Evolutionary conservation across 2,888 invertebrate genomes (phyloP), one percentile per base, ranked within the genome.

Genomic region (Luperina testacea): DNA sequence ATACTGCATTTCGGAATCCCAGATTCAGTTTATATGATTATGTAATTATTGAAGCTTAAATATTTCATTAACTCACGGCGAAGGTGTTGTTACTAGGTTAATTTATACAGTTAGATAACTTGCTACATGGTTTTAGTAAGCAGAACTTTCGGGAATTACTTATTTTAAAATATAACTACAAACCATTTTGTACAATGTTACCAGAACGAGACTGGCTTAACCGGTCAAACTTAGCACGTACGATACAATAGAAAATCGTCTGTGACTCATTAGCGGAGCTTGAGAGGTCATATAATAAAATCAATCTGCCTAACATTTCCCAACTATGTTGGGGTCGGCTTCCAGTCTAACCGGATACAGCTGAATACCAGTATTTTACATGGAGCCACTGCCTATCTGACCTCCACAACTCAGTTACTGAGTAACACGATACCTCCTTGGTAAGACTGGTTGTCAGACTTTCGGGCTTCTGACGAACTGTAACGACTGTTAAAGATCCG

Each of bases 21-120:
- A 27, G 51, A 42, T 59, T 32, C 59, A 51, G 53, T 65, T 57
- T n/a, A n/a, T 69, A 80, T 80, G 27, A 57, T 64, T 80, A 5
- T 38, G 9, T 24, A 70, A 38, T 53, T n/a, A 42, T 42, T 42
- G 3, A 20, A 48, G 7, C 20, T 75, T 53, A 53, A 53, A 61
- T 67, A 51, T 80, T 79, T 59, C 15, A 72, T 13, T 13, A 65
- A 67, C 17, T 17, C 6, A 17, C 2, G 2, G 32, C 17, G 15
- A 17, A 53, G 0, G 24, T 27, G 6, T 61, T 51, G 20, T 53
- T 53, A 17, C 24, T 42, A 1, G 1, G 2, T 32, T 45, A 8
- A n/a, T 80, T 42, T 20, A 42, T 32, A 75, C 45, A 32, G 6
- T 45, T 63, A 0, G 17, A 27, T 27, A 17, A 59, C 5, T 32